Conservation (phyloP, 2,797 vertebrate species). For the Graptemys geographica region DNA sequence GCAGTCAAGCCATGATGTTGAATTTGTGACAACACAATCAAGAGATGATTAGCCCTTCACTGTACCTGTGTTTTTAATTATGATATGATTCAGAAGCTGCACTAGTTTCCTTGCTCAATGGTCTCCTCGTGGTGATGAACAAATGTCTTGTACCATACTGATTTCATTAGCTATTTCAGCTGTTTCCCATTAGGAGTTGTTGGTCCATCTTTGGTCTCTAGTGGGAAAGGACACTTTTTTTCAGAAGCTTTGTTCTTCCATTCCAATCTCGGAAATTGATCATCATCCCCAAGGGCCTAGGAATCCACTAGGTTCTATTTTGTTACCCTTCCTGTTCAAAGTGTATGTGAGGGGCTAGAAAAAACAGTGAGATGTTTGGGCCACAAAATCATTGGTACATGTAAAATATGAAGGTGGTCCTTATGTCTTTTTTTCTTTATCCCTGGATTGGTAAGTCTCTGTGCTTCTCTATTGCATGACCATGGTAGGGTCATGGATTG, state of each 20-base stretch:
- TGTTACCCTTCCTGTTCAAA: constrained; percentile 43
- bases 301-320: background rate
- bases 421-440: background rate
- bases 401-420: background rate
- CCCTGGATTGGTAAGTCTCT: background rate
- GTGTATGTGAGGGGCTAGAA: constrained; percentile 30
- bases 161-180: constrained; percentile 29
- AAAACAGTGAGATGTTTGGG: background rate
- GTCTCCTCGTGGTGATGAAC: background rate
- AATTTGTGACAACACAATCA: background rate
- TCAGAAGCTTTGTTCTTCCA: constrained; percentile 30
- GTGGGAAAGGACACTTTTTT: background rate
- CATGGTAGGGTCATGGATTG: background rate
- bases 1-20: background rate
- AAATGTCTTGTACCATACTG: constrained; percentile 45
- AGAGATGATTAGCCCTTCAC: background rate
- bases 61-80: background rate
- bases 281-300: background rate
- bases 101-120: constrained; percentile 23
- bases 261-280: constrained; percentile 1
- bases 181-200: constrained; percentile 14
- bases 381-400: background rate
- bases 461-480: background rate
- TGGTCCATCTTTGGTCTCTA: constrained; percentile 25
- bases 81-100: background rate